Evolutionary conservation across 2,113 vertebrate genomes (phyloP), one percentile per base, ranked within the genome.

Genomic region (Macroglossus sobrinus): DNA sequence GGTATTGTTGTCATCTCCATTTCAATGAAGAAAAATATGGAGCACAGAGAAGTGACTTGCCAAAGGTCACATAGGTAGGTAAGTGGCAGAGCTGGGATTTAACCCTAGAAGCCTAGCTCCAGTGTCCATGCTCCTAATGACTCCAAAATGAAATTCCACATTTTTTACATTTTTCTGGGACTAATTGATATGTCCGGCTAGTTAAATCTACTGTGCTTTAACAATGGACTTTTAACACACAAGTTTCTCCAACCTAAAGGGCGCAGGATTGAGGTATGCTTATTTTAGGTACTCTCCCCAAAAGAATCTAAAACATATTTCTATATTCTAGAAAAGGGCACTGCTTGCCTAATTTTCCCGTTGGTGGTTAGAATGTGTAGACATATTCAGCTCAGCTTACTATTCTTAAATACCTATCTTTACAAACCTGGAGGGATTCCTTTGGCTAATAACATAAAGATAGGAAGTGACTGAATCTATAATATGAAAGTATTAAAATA

Each of bases 401-500:
- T 74, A 8, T 71, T 84, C 59, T 84, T 64, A 57, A 71, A 66
- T 30, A 79, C 4, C 33, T 33, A 89, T 72, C 84, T 90, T 89
- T 78, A 85, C 47, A 96, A 92, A 85, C 4, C 7, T 47, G 47
- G n/a, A 75, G n/a, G 28, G 24, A 45, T 61, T 84, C 66, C 63
- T 92, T 92, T 59, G 96, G 84, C 61, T 76, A 75, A 94, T 40
- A 90, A 40, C 53, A 63, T 21, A 80, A 53, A 66, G 53, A 82
- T 50, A 80, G 75, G 45, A 93, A 89, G 89, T 80, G 43, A 74
- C 21, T 61, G 10, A 86, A 40, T 59, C 6, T 22, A 76, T n/a
- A 61, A 71, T 80, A 81, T 50, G 53, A 90, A 94, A 87, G 33
- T 30, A 92, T 90, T 92, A 59, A 94, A 86, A 92, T 35, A 90